A percentile compares a stretch with the other conserved stretches of the same genome.
These are phyloP conservation scores for Seira sanloemensis DNA, from an alignment of 2,888 invertebrate species.

Conservation along the genomic window DNA sequence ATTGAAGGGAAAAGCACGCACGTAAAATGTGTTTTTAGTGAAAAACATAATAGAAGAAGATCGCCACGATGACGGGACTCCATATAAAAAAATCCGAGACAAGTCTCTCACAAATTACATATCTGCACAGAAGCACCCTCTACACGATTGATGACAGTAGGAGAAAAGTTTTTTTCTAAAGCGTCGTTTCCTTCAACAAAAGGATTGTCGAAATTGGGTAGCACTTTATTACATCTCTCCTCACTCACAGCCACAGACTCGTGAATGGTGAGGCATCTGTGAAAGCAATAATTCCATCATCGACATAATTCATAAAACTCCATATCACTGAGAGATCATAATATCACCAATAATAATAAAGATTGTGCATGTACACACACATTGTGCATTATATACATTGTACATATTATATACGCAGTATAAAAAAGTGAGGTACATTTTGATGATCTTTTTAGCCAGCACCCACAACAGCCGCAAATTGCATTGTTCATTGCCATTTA, in stretches of 20 bases:
- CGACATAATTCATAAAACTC: conserved; percentile 37
- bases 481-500: conserved; percentile 18
- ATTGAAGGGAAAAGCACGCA: conserved; percentile 13
- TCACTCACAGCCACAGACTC: neutral
- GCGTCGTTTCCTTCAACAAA: conserved; percentile 10
- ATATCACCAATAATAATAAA: conserved; percentile 16
- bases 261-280: conserved; percentile 2
- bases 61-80: conserved; percentile 3
- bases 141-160: conserved; percentile 1
- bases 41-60: conserved; percentile 2
- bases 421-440: too few species aligned
- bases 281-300: conserved; percentile 39
- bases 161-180: neutral
- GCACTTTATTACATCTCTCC: neutral
- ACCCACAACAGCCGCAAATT: conserved; percentile 32
- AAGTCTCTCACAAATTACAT: conserved; percentile 36
- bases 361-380: conserved; percentile 11
- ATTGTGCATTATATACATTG: neutral
- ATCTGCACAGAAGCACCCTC: conserved; percentile 13
- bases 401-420: too few species aligned
- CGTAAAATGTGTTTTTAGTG: conserved; percentile 17
- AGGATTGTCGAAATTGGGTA: neutral
- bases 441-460: neutral
- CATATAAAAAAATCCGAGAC: conserved; percentile 21
- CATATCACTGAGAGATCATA: too few species aligned